phyloP scores from a whole-genome alignment of 1,140 invertebrate genomes.

The Pollicipes pollicipes region DNA sequence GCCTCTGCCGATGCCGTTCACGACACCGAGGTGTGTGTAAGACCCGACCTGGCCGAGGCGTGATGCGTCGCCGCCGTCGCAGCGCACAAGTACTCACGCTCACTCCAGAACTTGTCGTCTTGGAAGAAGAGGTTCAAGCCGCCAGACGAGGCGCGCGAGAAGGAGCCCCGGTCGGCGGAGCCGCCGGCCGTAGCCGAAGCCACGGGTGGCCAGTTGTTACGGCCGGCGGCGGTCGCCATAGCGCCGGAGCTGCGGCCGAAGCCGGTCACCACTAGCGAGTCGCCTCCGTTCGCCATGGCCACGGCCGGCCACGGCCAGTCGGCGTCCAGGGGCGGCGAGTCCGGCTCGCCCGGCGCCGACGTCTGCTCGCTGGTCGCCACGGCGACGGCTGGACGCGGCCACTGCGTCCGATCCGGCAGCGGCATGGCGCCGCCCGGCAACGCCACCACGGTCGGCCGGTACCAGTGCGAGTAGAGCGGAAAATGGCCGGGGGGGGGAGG shows the following conservation, averaged over 20 bases:
- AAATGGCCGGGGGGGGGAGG: no score
- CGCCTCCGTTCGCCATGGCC: background rate
- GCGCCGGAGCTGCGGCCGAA: background rate
- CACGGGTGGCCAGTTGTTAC: background rate
- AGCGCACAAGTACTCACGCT: background rate
- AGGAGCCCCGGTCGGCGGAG: background rate
- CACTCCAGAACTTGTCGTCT: background rate
- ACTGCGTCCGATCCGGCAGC: background rate
- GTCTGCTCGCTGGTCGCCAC: background rate
- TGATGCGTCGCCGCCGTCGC: no score
- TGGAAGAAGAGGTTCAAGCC: background rate
- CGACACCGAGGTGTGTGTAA: no score
- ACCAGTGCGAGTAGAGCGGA: background rate
- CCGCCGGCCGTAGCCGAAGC: background rate
- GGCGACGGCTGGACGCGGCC: no score
- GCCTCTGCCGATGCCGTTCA: no score
- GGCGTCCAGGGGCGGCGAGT: background rate
- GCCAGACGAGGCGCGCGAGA: background rate
- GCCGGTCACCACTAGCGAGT: background rate
- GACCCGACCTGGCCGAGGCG: no score
- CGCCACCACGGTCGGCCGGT: background rate
- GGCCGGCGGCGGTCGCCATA: background rate
- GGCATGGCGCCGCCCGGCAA: background rate
- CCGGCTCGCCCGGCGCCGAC: no score
- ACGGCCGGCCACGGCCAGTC: background rate